phyloP scores from a whole-genome alignment of 1,140 invertebrate genomes.

The Bombus picipes region DNA sequence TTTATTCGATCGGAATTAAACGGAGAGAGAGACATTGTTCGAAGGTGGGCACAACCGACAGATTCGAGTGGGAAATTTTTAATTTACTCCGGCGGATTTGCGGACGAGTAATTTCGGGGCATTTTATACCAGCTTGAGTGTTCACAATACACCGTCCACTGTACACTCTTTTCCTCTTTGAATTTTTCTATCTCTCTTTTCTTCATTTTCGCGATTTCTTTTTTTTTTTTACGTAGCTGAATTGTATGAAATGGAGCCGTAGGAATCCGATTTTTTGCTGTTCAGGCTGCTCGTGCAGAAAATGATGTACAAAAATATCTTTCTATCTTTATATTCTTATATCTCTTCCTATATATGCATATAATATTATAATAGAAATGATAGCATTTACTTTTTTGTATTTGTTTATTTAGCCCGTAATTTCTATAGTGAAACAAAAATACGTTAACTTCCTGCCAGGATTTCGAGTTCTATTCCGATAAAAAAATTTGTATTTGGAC shows the following conservation, averaged over 20 bases:
- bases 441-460: too few species aligned
- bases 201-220: background rate
- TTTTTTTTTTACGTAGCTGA: background rate
- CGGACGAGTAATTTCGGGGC: constrained; percentile 50
- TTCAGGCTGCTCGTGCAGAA: constrained; percentile 61
- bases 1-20: constrained; percentile 28
- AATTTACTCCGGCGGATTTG: constrained; percentile 56
- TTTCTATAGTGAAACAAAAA: background rate
- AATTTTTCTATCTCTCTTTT: background rate
- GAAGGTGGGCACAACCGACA: constrained; percentile 19
- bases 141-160: constrained; percentile 34
- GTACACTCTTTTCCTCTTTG: background rate
- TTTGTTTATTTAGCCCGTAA: background rate
- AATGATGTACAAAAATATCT: constrained; percentile 70
- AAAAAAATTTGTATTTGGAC: too few species aligned
- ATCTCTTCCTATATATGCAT: background rate
- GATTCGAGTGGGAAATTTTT: constrained; percentile 55
- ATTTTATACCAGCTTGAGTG: constrained; percentile 57
- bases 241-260: constrained; percentile 65
- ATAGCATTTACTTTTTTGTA: background rate
- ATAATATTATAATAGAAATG: background rate
- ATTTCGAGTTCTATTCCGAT: background rate
- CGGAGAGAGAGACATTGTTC: constrained; percentile 26
- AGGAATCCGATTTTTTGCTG: constrained; percentile 69
- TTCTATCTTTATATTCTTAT: background rate